Evolutionary conservation across 2,888 invertebrate species (phyloP), one percentile per base, ranked within the genome.

Genomic region (Dolomedes plantarius): DNA sequence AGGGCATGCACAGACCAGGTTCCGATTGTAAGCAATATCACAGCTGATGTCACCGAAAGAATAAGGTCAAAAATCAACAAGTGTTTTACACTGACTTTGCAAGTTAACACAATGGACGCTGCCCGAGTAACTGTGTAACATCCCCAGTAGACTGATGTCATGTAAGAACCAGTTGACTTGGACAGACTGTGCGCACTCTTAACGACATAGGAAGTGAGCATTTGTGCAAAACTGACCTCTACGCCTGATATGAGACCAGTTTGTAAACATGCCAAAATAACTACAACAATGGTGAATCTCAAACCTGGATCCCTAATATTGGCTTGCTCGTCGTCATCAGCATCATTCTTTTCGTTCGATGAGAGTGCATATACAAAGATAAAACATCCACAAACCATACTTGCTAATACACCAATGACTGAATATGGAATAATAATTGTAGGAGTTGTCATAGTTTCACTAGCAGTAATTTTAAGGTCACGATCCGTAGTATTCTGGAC

Each of bases 81-180:
- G 19, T 90, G 89, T 0, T 90, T 89, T 0, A 92, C 91, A 27
- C 90, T 90, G 74, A 91, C 89, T 81, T 90, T 91, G 46, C 90
- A 90, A 0, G 92, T 90, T 29, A 91, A 89, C 67, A 91, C 91
- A 27, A 92, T 91, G 39, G 91, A 90, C n/a, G 91, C 86, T 16
- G 91, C 91, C 29, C 92, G 89, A 0, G 91, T 91, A 1, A 90
- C 89, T 0, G 92, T 91, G 65, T 92, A 90, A 2, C 91, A 89
- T 0, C 91, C 92, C 92, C 92, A 92, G 87, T 92, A 92, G 27
- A 91, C 89, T 1, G 92, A 90, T 0, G 91, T 90, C 36, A 92
- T 88, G 19, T 90, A 89, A 1, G 91, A 90, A n/a, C 91, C 92
- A 56, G 90, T 89, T 1, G 90, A 87, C 74, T 91, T 91, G 1